Evolutionary conservation across 2,113 vertebrate species (phyloP), one percentile per base, ranked within the genome.

Genomic region (Vulpes lagopus): DNA sequence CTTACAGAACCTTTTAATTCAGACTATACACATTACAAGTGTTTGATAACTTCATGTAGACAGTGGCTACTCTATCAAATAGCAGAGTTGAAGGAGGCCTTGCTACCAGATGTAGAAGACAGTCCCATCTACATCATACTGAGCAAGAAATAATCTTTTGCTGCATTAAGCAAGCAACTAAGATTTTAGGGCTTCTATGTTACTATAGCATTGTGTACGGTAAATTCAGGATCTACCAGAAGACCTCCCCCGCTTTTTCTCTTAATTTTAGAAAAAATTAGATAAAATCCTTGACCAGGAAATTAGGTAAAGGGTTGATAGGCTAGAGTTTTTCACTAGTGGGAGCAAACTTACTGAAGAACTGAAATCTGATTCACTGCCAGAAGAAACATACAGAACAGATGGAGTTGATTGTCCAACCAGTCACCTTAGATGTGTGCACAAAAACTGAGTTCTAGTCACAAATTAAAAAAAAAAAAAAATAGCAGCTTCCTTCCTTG

Each of bases 141-240:
- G 14, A 89, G 15, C 55, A 87, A 95, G 38, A 92, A 59, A 64
- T 35, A 82, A 83, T 73, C 14, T 85, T 95, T 78, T n/a, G n/a
- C 59, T 60, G 43, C 11, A 51, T 71, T 96, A 69, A 92, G 3
- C 2, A 89, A 92, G 53, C 27, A 53, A 85, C 8, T 43, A 9
- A 89, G 5, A 86, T 80, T 81, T 87, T 78, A 93, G 23, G 30
- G 16, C 71, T 69, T 59, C 55, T 57, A 32, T 93, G 35, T 90
- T 87, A 59, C 20, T 67, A 43, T 5, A 92, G 20, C 7, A 60
- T 57, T 84, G 1, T 64, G 9, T 55, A 53, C 2, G 15, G 15
- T 57, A 94, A 93, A 95, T 60, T 73, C 25, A 93, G 11, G 32
- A 35, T 12, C 27, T 78, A 71, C 1, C 25, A 78, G 74, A 51